Evolutionary conservation across 2,113 vertebrate genomes (phyloP).

Genomic region (Gymnarchus niloticus): DNA sequence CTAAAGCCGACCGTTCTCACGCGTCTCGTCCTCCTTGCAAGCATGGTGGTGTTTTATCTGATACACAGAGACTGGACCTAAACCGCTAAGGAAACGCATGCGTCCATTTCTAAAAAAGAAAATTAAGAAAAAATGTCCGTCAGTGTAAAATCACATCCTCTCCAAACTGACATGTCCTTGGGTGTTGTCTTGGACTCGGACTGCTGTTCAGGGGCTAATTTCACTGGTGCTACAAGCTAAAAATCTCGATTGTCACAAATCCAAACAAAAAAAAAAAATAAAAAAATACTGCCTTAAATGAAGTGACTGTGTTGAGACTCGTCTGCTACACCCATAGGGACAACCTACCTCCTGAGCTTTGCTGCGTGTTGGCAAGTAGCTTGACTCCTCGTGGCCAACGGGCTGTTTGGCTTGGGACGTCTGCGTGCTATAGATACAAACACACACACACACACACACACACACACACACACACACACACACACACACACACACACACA

Average conservation of each 20-base stretch:
- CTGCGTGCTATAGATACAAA: constrained; percentile 6
- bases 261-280: background rate
- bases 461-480: background rate
- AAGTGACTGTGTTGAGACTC: too few species aligned
- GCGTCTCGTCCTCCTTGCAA: background rate
- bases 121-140: background rate
- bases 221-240: background rate
- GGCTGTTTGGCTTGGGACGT: background rate
- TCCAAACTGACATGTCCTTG: background rate
- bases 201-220: background rate
- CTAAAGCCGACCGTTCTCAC: background rate
- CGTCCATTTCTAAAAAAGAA: background rate
- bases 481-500: background rate
- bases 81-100: background rate
- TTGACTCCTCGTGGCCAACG: background rate
- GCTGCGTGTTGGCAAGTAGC: background rate
- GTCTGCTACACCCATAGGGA: too few species aligned
- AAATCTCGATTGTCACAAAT: background rate
- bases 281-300: background rate
- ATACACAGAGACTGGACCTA: background rate
- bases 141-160: background rate
- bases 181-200: too few species aligned
- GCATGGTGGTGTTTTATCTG: background rate
- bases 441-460: background rate
- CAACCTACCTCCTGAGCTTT: constrained; percentile 18